Evolutionary conservation across 2,888 invertebrate species (phyloP).

Genomic region (Watsonalla binaria): DNA sequence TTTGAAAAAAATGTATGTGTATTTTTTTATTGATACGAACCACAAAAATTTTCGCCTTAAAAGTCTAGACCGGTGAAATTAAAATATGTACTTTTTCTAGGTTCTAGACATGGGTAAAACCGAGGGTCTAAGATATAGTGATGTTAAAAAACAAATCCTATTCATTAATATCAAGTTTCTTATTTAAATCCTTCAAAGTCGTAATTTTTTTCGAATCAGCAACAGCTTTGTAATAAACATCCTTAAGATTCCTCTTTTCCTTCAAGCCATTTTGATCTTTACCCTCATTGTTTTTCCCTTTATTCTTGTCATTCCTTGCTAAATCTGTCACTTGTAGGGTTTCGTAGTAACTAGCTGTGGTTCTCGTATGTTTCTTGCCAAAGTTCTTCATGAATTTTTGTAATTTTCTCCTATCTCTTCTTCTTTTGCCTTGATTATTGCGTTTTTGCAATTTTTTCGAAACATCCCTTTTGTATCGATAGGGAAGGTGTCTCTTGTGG

Average conservation of each 20-base stretch:
- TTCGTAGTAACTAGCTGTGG: constrained; percentile 20
- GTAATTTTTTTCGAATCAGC: constrained; percentile 36
- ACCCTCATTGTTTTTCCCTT: neutral
- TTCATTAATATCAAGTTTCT: neutral
- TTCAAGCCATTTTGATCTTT: constrained; percentile 4
- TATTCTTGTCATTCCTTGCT: neutral
- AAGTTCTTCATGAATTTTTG: constrained; percentile 25
- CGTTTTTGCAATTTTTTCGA: neutral
- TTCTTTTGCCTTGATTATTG: neutral
- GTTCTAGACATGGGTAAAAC: no score
- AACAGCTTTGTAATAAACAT: constrained; percentile 43
- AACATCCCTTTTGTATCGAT: constrained; percentile 18
- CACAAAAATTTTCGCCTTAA: no score
- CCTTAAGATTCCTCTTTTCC: constrained; percentile 34
- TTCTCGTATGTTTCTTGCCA: constrained; percentile 30
- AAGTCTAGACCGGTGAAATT: no score
- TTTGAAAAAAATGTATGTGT: no score
- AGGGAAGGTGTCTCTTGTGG: constrained; percentile 3
- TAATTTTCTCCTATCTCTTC: constrained; percentile 6
- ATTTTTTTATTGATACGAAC: no score
- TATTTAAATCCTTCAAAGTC: constrained; percentile 15
- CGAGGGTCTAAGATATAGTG: no score
- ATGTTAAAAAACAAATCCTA: no score
- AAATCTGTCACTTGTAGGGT: constrained; percentile 8
- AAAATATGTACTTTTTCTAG: no score